phyloP scores from a whole-genome alignment of 2,888 invertebrate genomes.

The Callyntrura sp. region DNA sequence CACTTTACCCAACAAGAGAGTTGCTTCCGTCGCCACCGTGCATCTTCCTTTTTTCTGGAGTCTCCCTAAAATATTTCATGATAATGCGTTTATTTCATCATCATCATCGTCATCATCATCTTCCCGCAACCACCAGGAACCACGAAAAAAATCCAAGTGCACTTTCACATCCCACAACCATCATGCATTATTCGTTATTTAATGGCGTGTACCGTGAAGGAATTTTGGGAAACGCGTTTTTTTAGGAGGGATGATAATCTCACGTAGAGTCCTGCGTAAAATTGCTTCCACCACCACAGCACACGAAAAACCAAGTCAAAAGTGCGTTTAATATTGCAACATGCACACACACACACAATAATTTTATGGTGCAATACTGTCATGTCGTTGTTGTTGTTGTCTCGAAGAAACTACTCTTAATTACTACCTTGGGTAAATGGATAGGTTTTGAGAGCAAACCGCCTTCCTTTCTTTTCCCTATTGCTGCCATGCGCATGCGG shows the following conservation, averaged over 20 bases:
- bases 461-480: neutral
- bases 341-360: neutral
- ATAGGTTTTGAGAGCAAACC: constrained; percentile 19
- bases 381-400: constrained; percentile 22
- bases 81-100: too few relatives aligned
- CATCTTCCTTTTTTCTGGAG: too few relatives aligned
- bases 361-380: constrained; percentile 58
- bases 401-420: constrained; percentile 59
- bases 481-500: too few relatives aligned
- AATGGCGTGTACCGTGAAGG: neutral
- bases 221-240: neutral
- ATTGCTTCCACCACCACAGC: neutral
- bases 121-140: too few relatives aligned
- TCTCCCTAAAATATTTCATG: too few relatives aligned
- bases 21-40: too few relatives aligned
- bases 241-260: neutral
- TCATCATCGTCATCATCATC: neutral
- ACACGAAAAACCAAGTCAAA: too few relatives aligned
- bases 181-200: neutral
- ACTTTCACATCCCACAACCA: too few relatives aligned
- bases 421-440: constrained; percentile 57
- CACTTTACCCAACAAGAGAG: too few relatives aligned
- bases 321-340: neutral
- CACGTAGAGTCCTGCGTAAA: neutral
- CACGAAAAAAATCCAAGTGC: neutral